Conservation (phyloP, 1,140 invertebrate genomes). For the Pogonomyrmex californicus region DNA sequence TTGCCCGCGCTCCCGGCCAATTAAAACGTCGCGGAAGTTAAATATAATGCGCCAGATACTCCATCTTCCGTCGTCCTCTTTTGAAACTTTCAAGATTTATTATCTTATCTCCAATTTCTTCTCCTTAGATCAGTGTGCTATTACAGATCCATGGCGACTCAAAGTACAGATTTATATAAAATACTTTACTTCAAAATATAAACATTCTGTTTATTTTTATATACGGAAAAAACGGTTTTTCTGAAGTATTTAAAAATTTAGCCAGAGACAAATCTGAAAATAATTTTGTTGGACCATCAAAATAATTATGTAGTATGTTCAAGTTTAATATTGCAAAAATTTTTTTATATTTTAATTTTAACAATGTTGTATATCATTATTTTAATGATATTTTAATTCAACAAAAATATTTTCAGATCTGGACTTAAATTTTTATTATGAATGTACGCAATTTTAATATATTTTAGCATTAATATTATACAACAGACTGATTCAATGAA, state of each 20-base stretch:
- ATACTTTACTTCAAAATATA: background rate
- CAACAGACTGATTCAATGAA: background rate
- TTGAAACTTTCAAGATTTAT: conserved; percentile 49
- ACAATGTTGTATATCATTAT: no score
- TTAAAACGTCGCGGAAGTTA: conserved; percentile 73
- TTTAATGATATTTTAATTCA: no score
- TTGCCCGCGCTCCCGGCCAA: conserved; percentile 49
- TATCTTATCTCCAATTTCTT: conserved; percentile 32
- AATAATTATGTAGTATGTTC: no score
- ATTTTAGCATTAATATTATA: background rate
- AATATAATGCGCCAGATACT: conserved; percentile 51
- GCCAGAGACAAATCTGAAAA: no score
- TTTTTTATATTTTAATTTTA: no score
- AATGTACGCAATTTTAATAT: background rate
- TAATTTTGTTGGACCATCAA: no score
- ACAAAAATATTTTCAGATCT: no score
- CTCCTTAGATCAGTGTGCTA: background rate
- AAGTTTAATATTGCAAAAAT: no score
- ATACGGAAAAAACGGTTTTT: no score
- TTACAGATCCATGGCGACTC: conserved; percentile 4
- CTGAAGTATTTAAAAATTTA: no score
- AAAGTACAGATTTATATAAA: background rate
- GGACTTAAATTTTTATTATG: no score
- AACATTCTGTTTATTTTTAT: background rate
- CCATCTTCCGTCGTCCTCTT: conserved; percentile 17